Conservation (phyloP, 2,113 vertebrate genomes). For the Ceyx melanurus region DNA sequence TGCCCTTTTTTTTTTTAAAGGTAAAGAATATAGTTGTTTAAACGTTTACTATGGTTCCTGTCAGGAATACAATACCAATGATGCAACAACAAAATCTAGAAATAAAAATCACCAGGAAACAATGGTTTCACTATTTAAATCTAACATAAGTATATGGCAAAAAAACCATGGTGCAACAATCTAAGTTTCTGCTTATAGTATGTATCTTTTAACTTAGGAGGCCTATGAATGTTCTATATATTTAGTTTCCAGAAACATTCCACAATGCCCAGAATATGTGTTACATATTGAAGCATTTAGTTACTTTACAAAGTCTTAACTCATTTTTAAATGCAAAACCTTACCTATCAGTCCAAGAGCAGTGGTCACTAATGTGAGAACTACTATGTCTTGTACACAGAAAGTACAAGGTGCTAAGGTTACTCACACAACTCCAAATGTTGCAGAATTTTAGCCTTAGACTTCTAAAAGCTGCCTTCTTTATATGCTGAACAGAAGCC, state of each 20-base stretch:
- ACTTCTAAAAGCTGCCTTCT: background rate
- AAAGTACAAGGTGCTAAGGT: background rate
- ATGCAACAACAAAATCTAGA: background rate
- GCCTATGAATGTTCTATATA: background rate
- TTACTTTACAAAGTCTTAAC: background rate
- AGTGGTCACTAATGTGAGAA: background rate
- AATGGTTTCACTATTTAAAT: background rate
- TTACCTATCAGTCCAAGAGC: background rate
- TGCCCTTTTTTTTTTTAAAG: background rate
- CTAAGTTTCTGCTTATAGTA: background rate
- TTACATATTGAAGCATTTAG: background rate
- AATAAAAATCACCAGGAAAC: background rate
- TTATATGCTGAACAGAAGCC: background rate
- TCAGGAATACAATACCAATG: background rate
- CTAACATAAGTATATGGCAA: background rate
- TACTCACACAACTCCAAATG: background rate
- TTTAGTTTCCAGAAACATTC: background rate
- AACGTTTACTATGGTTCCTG: background rate
- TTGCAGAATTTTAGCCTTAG: background rate
- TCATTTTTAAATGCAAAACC: background rate
- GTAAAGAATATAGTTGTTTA: background rate
- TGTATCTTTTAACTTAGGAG: background rate
- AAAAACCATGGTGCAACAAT: background rate
- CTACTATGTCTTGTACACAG: background rate
- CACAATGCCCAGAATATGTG: background rate